Conservation (phyloP, 1,140 invertebrate species). For the Papilio xuthus region DNA sequence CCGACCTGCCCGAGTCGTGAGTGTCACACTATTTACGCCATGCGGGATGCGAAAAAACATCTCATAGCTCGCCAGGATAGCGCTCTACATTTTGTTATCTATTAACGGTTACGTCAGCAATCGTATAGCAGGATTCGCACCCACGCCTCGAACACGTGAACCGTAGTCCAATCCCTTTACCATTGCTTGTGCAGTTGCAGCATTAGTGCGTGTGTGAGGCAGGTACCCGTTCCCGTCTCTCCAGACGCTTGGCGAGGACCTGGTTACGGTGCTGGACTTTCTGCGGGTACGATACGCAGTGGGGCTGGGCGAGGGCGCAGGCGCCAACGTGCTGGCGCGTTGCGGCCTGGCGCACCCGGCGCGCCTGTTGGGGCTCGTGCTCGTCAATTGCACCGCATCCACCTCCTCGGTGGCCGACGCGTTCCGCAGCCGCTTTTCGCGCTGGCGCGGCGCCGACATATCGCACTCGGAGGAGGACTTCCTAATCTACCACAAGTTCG, state of each 20-base stretch:
- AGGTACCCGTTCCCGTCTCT: slow-evolving; percentile 92
- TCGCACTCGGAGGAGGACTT: slow-evolving; percentile 91
- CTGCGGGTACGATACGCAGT: slow-evolving; percentile 90
- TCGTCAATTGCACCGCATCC: slow-evolving; percentile 94
- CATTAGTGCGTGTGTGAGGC: slow-evolving; percentile 38
- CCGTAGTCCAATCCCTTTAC: neutral
- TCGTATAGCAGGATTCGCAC: neutral
- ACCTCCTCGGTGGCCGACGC: slow-evolving; percentile 93
- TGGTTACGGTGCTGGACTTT: slow-evolving; percentile 91
- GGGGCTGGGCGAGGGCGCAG: slow-evolving; percentile 93
- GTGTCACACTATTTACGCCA: slow-evolving; percentile 13
- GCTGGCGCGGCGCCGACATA: slow-evolving; percentile 87
- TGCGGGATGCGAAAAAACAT: neutral
- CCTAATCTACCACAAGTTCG: slow-evolving; percentile 94
- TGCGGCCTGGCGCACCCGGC: slow-evolving; percentile 91
- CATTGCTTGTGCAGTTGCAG: neutral
- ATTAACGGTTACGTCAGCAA: neutral
- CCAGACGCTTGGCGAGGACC: slow-evolving; percentile 91
- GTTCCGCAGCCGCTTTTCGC: slow-evolving; percentile 92
- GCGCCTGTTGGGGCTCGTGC: slow-evolving; percentile 87
- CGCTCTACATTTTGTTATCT: neutral
- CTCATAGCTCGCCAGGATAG: neutral
- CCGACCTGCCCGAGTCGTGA: slow-evolving; percentile 71
- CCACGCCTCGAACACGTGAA: neutral
- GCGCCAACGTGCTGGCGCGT: slow-evolving; percentile 92